Evolutionary conservation across 2,797 vertebrate genomes (phyloP), one percentile per base, ranked within the genome.

Genomic region (Hapalemur alaotrensis): DNA sequence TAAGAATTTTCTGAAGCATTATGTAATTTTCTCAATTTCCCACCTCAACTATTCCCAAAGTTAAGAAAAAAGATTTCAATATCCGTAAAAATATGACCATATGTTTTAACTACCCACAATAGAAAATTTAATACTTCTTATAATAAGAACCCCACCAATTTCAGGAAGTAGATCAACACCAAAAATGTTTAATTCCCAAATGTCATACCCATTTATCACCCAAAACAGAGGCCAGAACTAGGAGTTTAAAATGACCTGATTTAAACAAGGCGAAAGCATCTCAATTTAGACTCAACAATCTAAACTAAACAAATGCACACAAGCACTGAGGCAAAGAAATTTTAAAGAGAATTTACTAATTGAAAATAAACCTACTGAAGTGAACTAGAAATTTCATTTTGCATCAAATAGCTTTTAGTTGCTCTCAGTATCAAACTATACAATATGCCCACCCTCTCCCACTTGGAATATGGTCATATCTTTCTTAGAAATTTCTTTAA

Each of bases 291-390:
- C 5, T 80, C 10, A 89, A 89, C 10, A 86, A 92, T 85, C 89
- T 85, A 54, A 96, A 57, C 32, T 65, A 46, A 88, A 25, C 54
- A 89, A 79, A 12, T 52, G 32, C 23, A 87, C 28, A 41, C 1
- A 67, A 83, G 10, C 48, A 78, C 2, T 50, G 23, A 90, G 38
- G 17, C n/a, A 86, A 81, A 89, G 28, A 93, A 67, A 41, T 81
- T 93, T 78, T 41, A 38, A 35, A 81, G 83, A 87, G 9, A 96
- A 76, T 65, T 84, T 92, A 89, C 20, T 85, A 83, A 73, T 2
- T 89, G 76, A 95, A 69, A 95, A 96, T 76, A 73, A 90, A 96
- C 52, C 20, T 69, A 38, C 28, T 82, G 15, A 92, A 89, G n/a
- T 78, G 70, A 92, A 30, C 38, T 18, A 54, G 20, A 75, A 75